Percentiles rank a stretch among this genome's conserved stretches.
phyloP scores from a whole-genome alignment of 2,113 vertebrate species.

The Urocitellus parryii region DNA sequence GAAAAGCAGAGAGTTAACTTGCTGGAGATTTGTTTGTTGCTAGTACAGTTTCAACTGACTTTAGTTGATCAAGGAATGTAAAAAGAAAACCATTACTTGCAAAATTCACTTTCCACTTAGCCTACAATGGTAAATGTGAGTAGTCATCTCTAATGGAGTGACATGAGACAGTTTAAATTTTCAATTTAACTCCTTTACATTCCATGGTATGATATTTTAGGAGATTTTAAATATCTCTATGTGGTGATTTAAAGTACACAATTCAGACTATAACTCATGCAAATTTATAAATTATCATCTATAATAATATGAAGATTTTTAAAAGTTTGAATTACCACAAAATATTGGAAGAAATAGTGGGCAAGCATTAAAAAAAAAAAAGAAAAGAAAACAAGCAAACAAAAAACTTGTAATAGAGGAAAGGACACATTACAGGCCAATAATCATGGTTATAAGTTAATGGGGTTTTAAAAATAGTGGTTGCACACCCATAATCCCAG shows the following conservation, averaged over 20 bases:
- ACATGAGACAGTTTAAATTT: not conserved
- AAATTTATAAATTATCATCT: conserved; percentile 4
- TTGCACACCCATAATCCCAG: too few species aligned
- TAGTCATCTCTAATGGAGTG: not conserved
- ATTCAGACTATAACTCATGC: conserved; percentile 63
- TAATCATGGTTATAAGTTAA: not conserved
- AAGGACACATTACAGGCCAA: not conserved
- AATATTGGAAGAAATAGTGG: not conserved
- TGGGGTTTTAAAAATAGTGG: not conserved
- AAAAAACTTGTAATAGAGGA: not conserved
- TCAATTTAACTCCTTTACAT: conserved; percentile 76
- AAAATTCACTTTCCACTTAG: conserved; percentile 47
- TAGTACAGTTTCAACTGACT: not conserved
- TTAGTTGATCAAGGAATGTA: conserved; percentile 13
- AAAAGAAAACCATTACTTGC: not conserved
- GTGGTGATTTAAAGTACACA: conserved; percentile 67
- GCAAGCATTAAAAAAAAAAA: not conserved
- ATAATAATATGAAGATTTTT: not conserved
- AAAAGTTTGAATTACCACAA: not conserved
- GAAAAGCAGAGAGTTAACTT: conserved; percentile 1
- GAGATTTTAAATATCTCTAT: conserved; percentile 79
- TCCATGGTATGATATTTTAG: conserved; percentile 78
- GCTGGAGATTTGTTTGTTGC: not conserved
- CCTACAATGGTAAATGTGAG: not conserved
- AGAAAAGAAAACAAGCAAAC: not conserved